Evolutionary conservation across 1,140 invertebrate species (phyloP).

Genomic region (Matsumurasca onukii): DNA sequence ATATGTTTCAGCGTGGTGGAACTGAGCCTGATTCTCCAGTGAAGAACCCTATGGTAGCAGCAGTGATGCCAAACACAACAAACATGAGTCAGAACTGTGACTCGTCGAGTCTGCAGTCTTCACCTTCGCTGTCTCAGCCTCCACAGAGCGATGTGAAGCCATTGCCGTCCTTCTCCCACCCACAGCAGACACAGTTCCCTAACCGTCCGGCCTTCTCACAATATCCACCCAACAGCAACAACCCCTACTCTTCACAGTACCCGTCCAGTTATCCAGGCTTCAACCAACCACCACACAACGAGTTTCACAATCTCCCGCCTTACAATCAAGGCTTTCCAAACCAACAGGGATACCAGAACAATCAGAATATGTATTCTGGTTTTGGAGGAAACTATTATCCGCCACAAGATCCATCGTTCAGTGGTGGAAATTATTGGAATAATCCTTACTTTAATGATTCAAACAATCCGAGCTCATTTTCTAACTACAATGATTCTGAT

Average conservation of each 20-base stretch:
- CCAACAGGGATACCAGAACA: constrained; percentile 23
- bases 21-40: constrained; percentile 12
- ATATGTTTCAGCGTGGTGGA: constrained; percentile 19
- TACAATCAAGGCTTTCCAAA: constrained; percentile 18
- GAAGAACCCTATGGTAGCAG: constrained; percentile 40
- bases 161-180: constrained; percentile 43
- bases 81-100: not conserved
- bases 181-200: constrained; percentile 46
- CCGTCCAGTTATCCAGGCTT: constrained; percentile 3
- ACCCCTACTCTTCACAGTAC: no score
- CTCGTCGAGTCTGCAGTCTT: not conserved
- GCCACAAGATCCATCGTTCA: constrained; percentile 4
- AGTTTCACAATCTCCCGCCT: not conserved
- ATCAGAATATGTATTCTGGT: constrained; percentile 11
- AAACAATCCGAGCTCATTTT: constrained; percentile 9
- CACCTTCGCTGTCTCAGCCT: not conserved
- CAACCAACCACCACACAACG: constrained; percentile 1
- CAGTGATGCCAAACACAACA: constrained; percentile 39
- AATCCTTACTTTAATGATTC: constrained; percentile 24
- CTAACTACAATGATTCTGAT: constrained; percentile 18
- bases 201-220: constrained; percentile 49
- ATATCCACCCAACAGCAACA: constrained; percentile 42
- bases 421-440: constrained; percentile 22
- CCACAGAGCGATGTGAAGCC: constrained; percentile 35
- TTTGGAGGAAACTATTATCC: constrained; percentile 16